Percentiles rank a stretch among this genome's conserved stretches.
These are phyloP conservation scores for Sparidentex hasta DNA, from an alignment of 2,797 vertebrate species.

Conservation along the genomic window DNA sequence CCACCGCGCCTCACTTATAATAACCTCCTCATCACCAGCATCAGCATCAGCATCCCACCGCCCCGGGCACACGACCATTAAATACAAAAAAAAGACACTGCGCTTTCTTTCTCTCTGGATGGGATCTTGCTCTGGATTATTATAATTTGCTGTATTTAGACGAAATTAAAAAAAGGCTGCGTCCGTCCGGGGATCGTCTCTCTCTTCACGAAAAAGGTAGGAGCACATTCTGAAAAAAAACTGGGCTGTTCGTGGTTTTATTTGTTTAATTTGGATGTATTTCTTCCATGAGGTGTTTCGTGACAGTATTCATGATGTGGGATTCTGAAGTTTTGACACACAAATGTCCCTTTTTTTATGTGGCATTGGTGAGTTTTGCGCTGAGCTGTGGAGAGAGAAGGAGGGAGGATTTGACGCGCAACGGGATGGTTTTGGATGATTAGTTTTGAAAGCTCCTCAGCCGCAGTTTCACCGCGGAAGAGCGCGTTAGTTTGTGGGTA, in stretches of 20 bases:
- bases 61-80: constrained; percentile 11
- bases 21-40: constrained; percentile 58
- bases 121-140: constrained; percentile 71
- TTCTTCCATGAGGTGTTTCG: not conserved
- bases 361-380: constrained; percentile 42
- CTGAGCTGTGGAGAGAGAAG: no score
- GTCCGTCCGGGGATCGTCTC: constrained; percentile 42
- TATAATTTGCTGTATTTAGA: constrained; percentile 39
- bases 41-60: constrained; percentile 56
- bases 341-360: not conserved
- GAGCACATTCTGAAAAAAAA: constrained; percentile 51
- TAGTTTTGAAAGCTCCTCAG: constrained; percentile 55
- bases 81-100: constrained; percentile 12
- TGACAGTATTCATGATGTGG: not conserved
- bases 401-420: constrained; percentile 43
- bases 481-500: not conserved
- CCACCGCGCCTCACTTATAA: constrained; percentile 67
- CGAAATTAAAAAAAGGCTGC: constrained; percentile 2
- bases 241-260: constrained; percentile 3
- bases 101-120: constrained; percentile 25
- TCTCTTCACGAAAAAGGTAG: constrained; percentile 69
- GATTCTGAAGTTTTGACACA: constrained; percentile 29
- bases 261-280: no score
- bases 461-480: constrained; percentile 25
- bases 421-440: constrained; percentile 32